phyloP scores from a whole-genome alignment of 37 sponge, comb jelly and placozoan species.

The Petrosia ficiformis region DNA sequence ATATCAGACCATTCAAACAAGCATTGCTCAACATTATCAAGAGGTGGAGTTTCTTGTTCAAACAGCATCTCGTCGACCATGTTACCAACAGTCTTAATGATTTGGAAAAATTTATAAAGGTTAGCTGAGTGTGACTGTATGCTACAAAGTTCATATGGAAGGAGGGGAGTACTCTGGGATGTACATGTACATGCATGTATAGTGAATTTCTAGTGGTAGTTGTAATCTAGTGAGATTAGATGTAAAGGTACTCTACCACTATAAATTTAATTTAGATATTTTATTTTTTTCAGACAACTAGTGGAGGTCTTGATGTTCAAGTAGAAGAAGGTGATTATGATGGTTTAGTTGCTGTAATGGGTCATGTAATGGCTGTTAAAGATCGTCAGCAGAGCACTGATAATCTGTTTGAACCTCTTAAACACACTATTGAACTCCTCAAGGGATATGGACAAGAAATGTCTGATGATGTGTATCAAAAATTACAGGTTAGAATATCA shows the following conservation, averaged over 20 bases:
- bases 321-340: constrained; percentile 94
- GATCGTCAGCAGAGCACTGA: constrained; percentile 82
- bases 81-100: constrained; percentile 85
- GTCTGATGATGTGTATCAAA: constrained; percentile 87
- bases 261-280: no score
- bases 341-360: constrained; percentile 82
- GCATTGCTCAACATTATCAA: constrained; percentile 92
- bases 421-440: constrained; percentile 90
- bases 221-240: no score
- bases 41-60: constrained; percentile 97
- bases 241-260: no score
- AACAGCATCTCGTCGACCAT: constrained; percentile 91
- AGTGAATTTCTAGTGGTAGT: no score
- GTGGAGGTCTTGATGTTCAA: constrained; percentile 49
- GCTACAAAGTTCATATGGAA: no score
- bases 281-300: no score
- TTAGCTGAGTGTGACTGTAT: no score
- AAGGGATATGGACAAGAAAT: constrained; percentile 86
- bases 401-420: constrained; percentile 97
- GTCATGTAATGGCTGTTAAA: constrained; percentile 82
- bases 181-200: no score
- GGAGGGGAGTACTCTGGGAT: no score
- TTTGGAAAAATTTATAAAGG: constrained; percentile 76
- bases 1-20: constrained; percentile 92
- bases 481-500: constrained; percentile 40